phyloP scores from a whole-genome alignment of 2,113 vertebrate species.

The Mustela nigripes region DNA sequence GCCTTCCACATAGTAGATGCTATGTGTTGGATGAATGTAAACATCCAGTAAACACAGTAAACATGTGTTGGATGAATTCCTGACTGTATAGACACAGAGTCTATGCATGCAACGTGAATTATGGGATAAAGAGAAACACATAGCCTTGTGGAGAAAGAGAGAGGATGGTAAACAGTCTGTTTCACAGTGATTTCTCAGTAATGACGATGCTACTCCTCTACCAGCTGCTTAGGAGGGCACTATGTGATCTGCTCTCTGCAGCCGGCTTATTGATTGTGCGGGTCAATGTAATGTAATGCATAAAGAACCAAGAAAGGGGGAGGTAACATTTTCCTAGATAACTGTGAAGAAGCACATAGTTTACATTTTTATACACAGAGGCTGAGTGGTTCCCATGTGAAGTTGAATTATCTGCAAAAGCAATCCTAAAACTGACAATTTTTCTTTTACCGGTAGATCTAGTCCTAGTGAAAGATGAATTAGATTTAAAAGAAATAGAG shows the following conservation, averaged over 20 bases:
- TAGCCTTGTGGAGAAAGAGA: neutral
- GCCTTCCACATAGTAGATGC: neutral
- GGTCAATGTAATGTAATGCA: slow-evolving; percentile 17
- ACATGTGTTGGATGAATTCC: neutral
- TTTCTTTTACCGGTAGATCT: neutral
- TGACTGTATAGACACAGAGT: neutral
- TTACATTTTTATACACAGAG: neutral
- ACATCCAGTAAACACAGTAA: too few relatives aligned
- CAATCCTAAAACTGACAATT: neutral
- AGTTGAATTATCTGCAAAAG: slow-evolving; percentile 36
- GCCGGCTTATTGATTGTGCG: neutral
- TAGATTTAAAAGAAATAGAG: neutral
- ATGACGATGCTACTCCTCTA: neutral
- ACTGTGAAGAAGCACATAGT: slow-evolving; percentile 18
- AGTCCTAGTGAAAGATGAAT: neutral
- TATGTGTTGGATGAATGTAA: neutral
- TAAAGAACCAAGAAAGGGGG: neutral
- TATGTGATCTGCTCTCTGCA: neutral
- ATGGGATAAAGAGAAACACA: neutral
- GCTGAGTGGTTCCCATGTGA: neutral
- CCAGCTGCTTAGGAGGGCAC: neutral
- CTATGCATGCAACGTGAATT: neutral
- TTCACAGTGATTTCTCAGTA: neutral
- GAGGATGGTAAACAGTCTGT: neutral
- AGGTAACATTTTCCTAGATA: slow-evolving; percentile 5